phyloP scores from a whole-genome alignment of 2,797 vertebrate genomes.

The Eleutherodactylus coqui region DNA sequence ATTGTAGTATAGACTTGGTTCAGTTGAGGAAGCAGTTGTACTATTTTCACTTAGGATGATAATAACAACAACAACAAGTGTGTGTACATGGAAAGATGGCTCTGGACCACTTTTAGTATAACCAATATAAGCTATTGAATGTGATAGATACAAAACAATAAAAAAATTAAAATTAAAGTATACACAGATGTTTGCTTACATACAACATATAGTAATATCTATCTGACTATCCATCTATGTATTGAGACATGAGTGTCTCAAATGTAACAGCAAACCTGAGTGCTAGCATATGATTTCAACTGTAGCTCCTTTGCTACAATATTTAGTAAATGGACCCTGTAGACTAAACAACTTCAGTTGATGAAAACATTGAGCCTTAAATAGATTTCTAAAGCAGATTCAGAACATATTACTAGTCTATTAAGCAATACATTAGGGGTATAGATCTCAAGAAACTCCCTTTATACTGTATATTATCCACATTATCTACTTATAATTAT shows the following conservation, averaged over 20 bases:
- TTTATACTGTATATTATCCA: too few species aligned
- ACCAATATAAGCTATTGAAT: neutral
- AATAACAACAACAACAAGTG: neutral
- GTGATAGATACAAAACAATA: neutral
- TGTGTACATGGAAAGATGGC: constrained; percentile 10
- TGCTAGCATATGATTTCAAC: neutral
- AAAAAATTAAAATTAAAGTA: neutral
- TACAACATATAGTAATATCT: neutral
- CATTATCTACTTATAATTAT: too few species aligned
- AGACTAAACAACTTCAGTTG: neutral
- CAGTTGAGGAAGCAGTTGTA: neutral
- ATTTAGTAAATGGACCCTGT: neutral
- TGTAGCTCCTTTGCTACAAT: neutral
- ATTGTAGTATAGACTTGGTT: neutral
- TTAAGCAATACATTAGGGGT: neutral
- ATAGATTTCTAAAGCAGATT: neutral
- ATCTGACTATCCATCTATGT: constrained; percentile 3
- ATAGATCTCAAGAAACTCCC: neutral
- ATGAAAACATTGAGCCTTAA: neutral
- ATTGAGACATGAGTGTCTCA: neutral
- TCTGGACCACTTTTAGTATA: neutral
- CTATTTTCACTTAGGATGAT: neutral
- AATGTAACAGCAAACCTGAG: neutral
- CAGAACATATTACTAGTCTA: neutral
- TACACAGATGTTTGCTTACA: neutral